Evolutionary conservation across 2,797 vertebrate genomes (phyloP).

Genomic region (Zonotrichia albicollis): DNA sequence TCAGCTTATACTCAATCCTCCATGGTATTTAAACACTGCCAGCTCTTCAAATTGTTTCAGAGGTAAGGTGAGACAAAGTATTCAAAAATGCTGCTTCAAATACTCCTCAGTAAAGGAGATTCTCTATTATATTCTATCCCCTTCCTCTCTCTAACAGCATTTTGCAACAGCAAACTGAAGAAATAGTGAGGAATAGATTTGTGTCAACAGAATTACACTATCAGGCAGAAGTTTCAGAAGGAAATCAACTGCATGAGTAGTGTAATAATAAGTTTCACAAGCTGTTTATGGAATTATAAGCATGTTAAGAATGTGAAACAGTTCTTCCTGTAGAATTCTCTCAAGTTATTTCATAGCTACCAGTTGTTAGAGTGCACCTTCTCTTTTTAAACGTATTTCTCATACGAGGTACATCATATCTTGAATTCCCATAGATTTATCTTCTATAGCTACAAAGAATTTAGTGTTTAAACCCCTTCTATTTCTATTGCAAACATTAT

Average conservation of each 20-base stretch:
- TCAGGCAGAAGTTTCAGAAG: background rate
- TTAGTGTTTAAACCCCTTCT: background rate
- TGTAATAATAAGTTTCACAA: background rate
- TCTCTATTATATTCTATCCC: background rate
- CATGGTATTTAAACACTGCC: background rate
- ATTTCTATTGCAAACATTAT: background rate
- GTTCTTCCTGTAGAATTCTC: background rate
- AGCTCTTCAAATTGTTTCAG: background rate
- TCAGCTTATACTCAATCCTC: background rate
- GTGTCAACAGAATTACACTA: background rate
- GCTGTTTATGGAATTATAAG: slow-evolving; percentile 3
- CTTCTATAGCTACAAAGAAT: background rate
- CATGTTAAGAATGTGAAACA: slow-evolving; percentile 13
- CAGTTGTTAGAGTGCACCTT: background rate
- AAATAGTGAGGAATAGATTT: background rate
- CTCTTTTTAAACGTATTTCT: background rate
- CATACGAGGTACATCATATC: background rate
- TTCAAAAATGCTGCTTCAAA: background rate
- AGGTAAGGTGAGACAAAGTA: background rate
- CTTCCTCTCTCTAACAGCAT: background rate
- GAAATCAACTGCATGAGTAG: background rate
- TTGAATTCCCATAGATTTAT: background rate
- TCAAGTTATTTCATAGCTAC: background rate
- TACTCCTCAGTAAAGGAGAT: background rate
- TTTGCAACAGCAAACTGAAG: background rate